Evolutionary conservation across 1,140 invertebrate species (phyloP).

Genomic region (Drosophila malerkotliana): DNA sequence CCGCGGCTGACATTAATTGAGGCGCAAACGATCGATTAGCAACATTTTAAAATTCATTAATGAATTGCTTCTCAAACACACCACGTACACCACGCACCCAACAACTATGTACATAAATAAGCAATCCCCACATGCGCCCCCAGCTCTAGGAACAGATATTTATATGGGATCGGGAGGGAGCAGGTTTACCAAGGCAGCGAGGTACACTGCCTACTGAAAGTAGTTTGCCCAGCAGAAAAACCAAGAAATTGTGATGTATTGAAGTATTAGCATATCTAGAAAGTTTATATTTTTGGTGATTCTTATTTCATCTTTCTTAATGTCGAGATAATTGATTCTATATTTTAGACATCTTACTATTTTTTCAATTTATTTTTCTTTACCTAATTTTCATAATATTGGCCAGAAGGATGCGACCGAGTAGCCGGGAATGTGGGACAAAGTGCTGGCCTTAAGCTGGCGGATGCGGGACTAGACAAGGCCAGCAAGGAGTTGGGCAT

Average conservation of each 20-base stretch:
- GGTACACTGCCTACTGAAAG: slow-evolving; percentile 38
- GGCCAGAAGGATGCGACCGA: too few relatives aligned
- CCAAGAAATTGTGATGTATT: not conserved
- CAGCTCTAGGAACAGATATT: slow-evolving; percentile 25
- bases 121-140: slow-evolving; percentile 53
- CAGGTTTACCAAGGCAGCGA: slow-evolving; percentile 36
- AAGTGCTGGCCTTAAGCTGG: not conserved
- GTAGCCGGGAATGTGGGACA: too few relatives aligned
- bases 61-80: slow-evolving; percentile 76
- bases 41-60: slow-evolving; percentile 81
- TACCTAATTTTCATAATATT: too few relatives aligned
- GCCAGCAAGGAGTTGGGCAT: not conserved
- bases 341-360: too few relatives aligned
- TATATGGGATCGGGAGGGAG: slow-evolving; percentile 26
- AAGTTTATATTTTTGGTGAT: too few relatives aligned
- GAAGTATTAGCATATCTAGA: not conserved
- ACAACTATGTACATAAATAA: slow-evolving; percentile 75
- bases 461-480: not conserved
- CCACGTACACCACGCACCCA: slow-evolving; percentile 35
- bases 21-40: slow-evolving; percentile 80
- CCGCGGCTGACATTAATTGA: slow-evolving; percentile 77
- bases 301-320: too few relatives aligned
- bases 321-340: too few relatives aligned
- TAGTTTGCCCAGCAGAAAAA: not conserved
- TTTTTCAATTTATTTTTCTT: too few relatives aligned